Conservation (phyloP, 2,888 invertebrate genomes). For the Drosophila kokeensis region DNA sequence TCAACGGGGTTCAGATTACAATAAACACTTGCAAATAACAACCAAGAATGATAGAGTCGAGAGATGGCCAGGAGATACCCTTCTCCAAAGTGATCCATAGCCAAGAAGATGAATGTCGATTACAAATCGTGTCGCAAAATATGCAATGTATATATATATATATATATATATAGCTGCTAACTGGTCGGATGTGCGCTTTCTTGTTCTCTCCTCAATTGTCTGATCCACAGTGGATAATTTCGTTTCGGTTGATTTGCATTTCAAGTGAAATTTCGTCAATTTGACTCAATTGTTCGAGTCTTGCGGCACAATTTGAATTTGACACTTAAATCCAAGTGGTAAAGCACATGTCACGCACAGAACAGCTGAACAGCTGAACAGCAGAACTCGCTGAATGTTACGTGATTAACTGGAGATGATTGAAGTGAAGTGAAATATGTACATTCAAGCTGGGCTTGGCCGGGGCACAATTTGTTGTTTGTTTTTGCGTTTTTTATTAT, state of each 20-base stretch:
- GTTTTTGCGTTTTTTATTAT: not conserved
- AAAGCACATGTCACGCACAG: constrained; percentile 70
- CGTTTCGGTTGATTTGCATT: not conserved
- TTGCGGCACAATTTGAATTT: constrained; percentile 35
- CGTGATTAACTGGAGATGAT: constrained; percentile 49
- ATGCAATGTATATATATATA: not conserved
- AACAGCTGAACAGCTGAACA: constrained; percentile 9
- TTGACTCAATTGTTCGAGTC: constrained; percentile 15
- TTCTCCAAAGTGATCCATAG: not conserved
- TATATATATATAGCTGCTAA: not conserved
- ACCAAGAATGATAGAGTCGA: not conserved
- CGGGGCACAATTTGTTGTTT: constrained; percentile 26
- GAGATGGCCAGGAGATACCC: not conserved
- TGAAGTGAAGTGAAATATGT: constrained; percentile 25
- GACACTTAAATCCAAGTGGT: constrained; percentile 36
- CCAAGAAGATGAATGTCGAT: not conserved
- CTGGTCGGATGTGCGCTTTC: not conserved
- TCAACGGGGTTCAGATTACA: not conserved
- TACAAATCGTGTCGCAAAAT: not conserved
- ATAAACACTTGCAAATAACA: not conserved
- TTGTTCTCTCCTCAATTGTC: not conserved
- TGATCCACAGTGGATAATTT: not conserved
- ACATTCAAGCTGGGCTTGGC: constrained; percentile 18
- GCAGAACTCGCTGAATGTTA: constrained; percentile 43
- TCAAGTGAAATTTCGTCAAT: constrained; percentile 39